Conservation (phyloP, 2,888 invertebrate genomes). For the Thereva unica region DNA sequence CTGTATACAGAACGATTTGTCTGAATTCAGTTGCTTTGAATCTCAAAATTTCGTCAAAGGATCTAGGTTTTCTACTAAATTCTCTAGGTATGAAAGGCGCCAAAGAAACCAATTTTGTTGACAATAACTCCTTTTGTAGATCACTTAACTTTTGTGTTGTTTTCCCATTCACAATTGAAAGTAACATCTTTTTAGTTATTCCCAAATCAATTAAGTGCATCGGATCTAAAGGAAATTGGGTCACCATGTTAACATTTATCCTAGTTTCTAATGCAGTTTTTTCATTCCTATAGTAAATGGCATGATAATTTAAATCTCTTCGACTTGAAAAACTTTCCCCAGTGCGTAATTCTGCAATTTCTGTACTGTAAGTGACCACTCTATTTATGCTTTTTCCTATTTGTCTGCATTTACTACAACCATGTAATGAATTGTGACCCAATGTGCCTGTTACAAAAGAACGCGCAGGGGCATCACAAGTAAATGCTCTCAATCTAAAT, state of each 20-base stretch:
- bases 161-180: neutral
- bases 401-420: constrained; percentile 19
- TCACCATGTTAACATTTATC: constrained; percentile 1
- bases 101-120: too few species aligned
- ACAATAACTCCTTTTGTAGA: too few species aligned
- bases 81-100: too few species aligned
- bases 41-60: too few species aligned
- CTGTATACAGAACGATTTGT: too few species aligned
- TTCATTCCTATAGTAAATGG: neutral
- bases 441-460: constrained; percentile 25
- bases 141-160: too few species aligned
- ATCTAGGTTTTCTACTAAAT: too few species aligned
- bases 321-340: constrained; percentile 1
- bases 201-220: constrained; percentile 3
- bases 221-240: constrained; percentile 5
- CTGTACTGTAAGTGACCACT: constrained; percentile 10
- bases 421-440: constrained; percentile 28
- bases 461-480: constrained; percentile 41
- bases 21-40: too few species aligned
- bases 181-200: neutral
- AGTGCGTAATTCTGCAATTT: constrained; percentile 2
- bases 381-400: constrained; percentile 8
- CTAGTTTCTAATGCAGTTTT: constrained; percentile 6
- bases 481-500: constrained; percentile 37
- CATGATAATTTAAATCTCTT: neutral